phyloP scores from a whole-genome alignment of 2,888 invertebrate species.

The Ochropleura leucogaster region DNA sequence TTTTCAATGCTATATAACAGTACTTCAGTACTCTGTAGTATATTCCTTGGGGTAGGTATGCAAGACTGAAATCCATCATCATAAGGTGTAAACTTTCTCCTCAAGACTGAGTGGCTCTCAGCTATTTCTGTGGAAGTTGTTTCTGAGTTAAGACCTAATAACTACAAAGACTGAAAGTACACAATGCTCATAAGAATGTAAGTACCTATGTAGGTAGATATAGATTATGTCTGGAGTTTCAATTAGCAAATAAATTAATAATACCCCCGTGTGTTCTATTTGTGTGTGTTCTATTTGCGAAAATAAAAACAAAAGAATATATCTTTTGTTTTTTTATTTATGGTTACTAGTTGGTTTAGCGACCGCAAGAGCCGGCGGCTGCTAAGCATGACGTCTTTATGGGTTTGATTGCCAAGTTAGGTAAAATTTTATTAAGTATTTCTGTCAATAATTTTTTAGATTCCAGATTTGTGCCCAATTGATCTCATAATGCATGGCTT shows the following conservation, averaged over 20 bases:
- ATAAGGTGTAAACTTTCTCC: slow-evolving; percentile 43
- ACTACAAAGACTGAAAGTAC: slow-evolving; percentile 34
- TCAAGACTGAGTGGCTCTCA: slow-evolving; percentile 27
- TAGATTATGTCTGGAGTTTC: slow-evolving; percentile 17
- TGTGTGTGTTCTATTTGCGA: not conserved
- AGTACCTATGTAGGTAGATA: not conserved
- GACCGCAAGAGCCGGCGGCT: not conserved
- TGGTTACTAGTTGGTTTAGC: not conserved
- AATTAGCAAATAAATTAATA: not conserved
- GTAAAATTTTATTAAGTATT: not conserved
- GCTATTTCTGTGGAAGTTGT: slow-evolving; percentile 18
- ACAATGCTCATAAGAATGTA: slow-evolving; percentile 36
- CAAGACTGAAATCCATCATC: slow-evolving; percentile 43
- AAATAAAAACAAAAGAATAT: slow-evolving; percentile 20
- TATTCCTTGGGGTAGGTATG: slow-evolving; percentile 30
- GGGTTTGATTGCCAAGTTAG: not conserved
- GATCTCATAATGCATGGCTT: not conserved
- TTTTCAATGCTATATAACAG: too few relatives aligned
- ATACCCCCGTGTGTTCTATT: not conserved
- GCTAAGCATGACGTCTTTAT: not conserved
- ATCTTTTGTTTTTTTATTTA: not conserved
- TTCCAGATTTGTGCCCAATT: not conserved
- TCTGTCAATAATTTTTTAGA: not conserved
- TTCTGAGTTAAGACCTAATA: slow-evolving; percentile 30
- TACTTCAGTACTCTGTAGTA: slow-evolving; percentile 6